Evolutionary conservation across 2,888 invertebrate species (phyloP), one percentile per base, ranked within the genome.

Genomic region (Drosophila nr. perissopoda): DNA sequence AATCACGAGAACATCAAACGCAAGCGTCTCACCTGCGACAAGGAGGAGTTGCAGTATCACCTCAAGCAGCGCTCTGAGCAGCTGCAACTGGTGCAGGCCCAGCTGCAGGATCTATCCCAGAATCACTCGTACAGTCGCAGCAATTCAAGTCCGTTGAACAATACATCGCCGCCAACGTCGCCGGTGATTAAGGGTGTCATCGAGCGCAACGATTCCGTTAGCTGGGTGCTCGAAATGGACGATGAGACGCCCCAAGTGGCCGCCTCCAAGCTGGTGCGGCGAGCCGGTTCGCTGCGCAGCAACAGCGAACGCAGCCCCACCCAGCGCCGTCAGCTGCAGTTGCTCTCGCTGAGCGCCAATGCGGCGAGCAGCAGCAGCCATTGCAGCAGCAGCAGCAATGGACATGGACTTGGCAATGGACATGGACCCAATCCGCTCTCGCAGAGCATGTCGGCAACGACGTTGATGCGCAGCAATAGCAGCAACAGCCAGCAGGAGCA

Each of bases 21-120:
- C 87, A 95, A 96, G 72, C 94, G 97, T 2, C 93, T 98, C 54
- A 95, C 95, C 0, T 96, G 97, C 90, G 95, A 97, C 91, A 98
- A 98, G 91, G 98, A 98, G 93, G 97, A 98, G 93, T 94, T 98
- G 4, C 95, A 97, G 86, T 98, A 97, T 95, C 96, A 96, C 90
- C 94, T 98, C 68, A 95, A 96, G 87, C 97, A 97, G 92, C 97
- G 96, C 92, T 96, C 96, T 66, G 96, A 97, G 93, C 96, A 97
- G 52, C 94, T 92, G 18, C 90, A 91, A 40, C 80, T 92, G 31
- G 90, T 91, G 2, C 91, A 92, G 69, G 82, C 85, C 0, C 92
- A 92, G 72, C 71, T 92, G 25, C 89, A 90, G 1, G 92, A 92
- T 54, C 84, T 87, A 5, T 88, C 80, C 42, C 45, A 58, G 16